Percentiles rank a stretch among this genome's conserved stretches.
phyloP scores from a whole-genome alignment of 2,797 vertebrate species.

The Sardinella longiceps region DNA sequence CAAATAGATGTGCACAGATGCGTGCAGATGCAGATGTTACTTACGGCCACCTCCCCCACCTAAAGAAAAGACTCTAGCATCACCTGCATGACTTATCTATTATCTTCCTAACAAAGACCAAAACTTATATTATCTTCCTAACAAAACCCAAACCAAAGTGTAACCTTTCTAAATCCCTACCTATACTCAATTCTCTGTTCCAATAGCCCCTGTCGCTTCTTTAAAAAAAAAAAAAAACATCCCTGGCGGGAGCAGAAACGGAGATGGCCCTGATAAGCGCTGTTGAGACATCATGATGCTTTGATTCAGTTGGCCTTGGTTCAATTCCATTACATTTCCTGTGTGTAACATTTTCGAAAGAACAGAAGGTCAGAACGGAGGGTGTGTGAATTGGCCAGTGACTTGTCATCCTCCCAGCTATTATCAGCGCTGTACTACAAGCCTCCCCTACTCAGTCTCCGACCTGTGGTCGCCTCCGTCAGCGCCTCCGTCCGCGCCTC shows the following conservation, averaged over 20 bases:
- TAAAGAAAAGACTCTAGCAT: neutral
- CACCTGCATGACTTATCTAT: neutral
- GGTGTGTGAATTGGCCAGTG: neutral
- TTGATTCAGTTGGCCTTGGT: neutral
- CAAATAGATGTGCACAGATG: too few species aligned
- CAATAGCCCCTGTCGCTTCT: too few species aligned
- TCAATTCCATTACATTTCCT: slow-evolving; percentile 8
- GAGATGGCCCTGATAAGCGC: neutral
- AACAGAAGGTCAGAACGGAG: neutral
- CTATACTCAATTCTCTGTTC: neutral
- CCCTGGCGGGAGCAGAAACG: neutral
- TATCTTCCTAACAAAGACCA: neutral
- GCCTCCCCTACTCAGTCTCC: neutral
- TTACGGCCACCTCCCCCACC: neutral
- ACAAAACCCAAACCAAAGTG: too few species aligned
- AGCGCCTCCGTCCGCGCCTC: neutral
- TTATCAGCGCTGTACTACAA: neutral
- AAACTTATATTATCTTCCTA: neutral
- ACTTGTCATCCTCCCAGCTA: neutral
- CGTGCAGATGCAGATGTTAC: too few species aligned
- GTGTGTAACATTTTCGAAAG: neutral
- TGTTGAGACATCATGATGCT: neutral
- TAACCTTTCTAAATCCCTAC: too few species aligned
- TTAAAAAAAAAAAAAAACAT: too few species aligned
- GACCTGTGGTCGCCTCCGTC: neutral